Base-by-base conservation (phyloP, 2,113 vertebrate genomes). In the Nothoprocta pentlandii region DNA sequence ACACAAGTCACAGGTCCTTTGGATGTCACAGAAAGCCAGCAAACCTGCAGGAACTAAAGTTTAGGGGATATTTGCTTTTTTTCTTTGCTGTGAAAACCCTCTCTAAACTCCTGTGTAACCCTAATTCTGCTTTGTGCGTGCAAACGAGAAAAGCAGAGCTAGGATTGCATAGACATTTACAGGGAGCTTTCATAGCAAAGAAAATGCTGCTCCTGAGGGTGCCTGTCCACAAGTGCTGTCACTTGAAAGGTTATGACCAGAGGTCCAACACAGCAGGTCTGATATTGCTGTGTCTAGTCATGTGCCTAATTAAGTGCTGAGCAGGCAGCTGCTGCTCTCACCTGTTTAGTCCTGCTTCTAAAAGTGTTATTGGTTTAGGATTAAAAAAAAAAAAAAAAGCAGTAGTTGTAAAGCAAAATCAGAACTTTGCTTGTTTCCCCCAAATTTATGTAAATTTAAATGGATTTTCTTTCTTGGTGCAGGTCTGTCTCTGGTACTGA, bases 21-120 rank as follows among this genome's bases (percentile, higher is more conserved):
- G 79, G 91, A 93, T 83, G 87, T 92, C 92, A 91, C 91, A 93
- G 83, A 68, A 89, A 93, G 71, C 86, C 92, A 93, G 92, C 59
- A 95, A 94, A 95, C 78, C 86, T 90, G 84, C 84, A 80, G 88
- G 74, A 22, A 49, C 49, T 12, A 6, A 49, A 49, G 49, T 22
- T 49, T 49, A 49, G 49, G 49, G 21, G 49, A 49, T 21, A 49
- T 49, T 49, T 49, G 49, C 36, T 39, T 39, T 39, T 39, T 39
- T 39, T 39, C 49, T 49, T 49, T 49, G 21, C 49, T 49, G 22
- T 49, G 49, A 22, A 49, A 49, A 49, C 49, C 21, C 49, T 49
- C 49, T 49, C 21, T 49, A 49, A 49, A 22, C 49, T 49, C 21
- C 49, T 22, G 5, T 23, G 49, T 49, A 49, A 49, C 23, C 49